Percentiles rank a stretch among this genome's conserved stretches.
Evolutionary conservation across 2,113 vertebrate species (phyloP).

Genomic region (Bubo blakistoni): DNA sequence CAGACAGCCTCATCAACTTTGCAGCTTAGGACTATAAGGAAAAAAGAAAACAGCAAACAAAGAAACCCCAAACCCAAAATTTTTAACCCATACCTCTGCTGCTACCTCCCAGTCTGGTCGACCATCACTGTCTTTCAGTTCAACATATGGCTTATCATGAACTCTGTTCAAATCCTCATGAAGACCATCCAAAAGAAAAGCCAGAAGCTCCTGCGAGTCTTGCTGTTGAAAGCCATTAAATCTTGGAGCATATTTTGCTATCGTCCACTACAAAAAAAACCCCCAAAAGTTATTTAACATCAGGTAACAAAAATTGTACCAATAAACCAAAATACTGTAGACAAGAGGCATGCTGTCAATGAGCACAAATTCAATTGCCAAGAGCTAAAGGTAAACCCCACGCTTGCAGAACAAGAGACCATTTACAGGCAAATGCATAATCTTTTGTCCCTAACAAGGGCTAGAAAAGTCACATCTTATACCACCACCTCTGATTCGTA

Average conservation of each 20-base stretch:
- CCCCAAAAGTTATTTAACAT: background rate
- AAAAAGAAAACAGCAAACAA: background rate
- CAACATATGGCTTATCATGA: slow-evolving; percentile 96
- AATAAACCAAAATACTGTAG: background rate
- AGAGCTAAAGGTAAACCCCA: background rate
- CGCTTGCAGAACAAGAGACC: background rate
- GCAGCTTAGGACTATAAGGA: background rate
- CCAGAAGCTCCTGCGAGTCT: slow-evolving; percentile 96
- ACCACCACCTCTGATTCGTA: background rate
- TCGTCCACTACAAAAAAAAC: slow-evolving; percentile 87
- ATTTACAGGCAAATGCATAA: background rate
- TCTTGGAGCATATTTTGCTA: slow-evolving; percentile 97
- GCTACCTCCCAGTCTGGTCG: slow-evolving; percentile 96
- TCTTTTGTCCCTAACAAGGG: background rate
- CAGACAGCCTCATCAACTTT: background rate
- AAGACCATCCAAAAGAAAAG: slow-evolving; percentile 96
- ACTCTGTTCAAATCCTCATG: slow-evolving; percentile 97
- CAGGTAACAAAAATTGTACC: background rate
- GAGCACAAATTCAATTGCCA: background rate
- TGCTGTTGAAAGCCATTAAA: slow-evolving; percentile 99
- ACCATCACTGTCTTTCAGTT: slow-evolving; percentile 95
- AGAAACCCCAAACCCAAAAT: accelerated
- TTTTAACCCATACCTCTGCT: slow-evolving; percentile 81
- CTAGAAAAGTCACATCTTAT: background rate
- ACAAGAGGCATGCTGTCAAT: background rate